Percentiles rank a stretch among this genome's conserved stretches.
These are phyloP conservation scores for Sakesphorus luctuosus DNA, from an alignment of 2,113 vertebrate genomes.

Conservation along the genomic window DNA sequence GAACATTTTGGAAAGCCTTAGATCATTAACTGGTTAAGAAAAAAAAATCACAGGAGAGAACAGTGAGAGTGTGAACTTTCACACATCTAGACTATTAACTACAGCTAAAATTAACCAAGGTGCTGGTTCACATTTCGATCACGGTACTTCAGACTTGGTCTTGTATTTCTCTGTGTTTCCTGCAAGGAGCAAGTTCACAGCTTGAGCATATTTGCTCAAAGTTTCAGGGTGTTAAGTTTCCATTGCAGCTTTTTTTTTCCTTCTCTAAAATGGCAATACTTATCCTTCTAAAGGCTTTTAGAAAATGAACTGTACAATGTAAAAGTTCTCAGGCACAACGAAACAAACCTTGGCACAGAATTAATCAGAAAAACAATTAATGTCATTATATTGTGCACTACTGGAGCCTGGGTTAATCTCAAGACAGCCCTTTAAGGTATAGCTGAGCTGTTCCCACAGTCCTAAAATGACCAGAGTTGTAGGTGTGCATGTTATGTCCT, in stretches of 20 bases:
- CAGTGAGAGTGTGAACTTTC: constrained; percentile 29
- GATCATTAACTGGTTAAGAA: background rate
- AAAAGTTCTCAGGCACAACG: background rate
- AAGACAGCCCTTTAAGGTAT: background rate
- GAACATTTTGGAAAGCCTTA: background rate
- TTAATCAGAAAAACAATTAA: background rate
- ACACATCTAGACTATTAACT: constrained; percentile 23
- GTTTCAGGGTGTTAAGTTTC: background rate
- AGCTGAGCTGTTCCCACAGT: background rate
- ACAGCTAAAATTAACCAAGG: constrained; percentile 34
- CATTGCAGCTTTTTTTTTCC: background rate
- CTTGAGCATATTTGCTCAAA: background rate
- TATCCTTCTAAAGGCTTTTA: background rate
- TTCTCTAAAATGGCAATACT: background rate
- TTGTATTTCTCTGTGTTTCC: background rate
- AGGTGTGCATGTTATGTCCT: accelerated
- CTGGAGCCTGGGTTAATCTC: background rate
- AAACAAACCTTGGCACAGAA: background rate
- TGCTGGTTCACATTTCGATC: constrained; percentile 30
- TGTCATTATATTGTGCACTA: background rate
- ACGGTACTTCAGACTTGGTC: background rate
- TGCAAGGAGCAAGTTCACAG: background rate
- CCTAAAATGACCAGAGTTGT: background rate
- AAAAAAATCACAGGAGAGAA: background rate
- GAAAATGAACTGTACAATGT: background rate